These are phyloP conservation scores for Trachythela sp. DNA, from an alignment of 64 coral and sea anemone genomes.

Conservation along the genomic window DNA sequence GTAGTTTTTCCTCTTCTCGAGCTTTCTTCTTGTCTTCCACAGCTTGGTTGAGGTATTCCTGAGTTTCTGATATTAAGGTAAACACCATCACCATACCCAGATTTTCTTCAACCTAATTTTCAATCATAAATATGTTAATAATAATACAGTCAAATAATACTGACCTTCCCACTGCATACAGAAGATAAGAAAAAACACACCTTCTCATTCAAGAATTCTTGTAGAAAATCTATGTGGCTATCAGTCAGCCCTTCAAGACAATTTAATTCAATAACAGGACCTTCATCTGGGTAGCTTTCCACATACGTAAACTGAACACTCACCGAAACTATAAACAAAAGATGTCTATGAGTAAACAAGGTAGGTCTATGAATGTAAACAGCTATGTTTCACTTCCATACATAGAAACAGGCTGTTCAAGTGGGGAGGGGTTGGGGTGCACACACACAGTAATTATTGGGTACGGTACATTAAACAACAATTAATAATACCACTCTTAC, in stretches of 20 bases:
- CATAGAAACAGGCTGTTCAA: background rate
- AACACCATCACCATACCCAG: slow-evolving; percentile 98
- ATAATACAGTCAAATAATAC: no score
- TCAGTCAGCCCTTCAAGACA: slow-evolving; percentile 63
- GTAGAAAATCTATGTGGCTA: slow-evolving; percentile 43
- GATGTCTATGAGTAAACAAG: background rate
- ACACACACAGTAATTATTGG: no score
- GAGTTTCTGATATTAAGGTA: slow-evolving; percentile 83
- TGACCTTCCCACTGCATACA: background rate
- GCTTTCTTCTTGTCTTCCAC: slow-evolving; percentile 53
- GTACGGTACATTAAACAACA: no score
- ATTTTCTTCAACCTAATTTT: slow-evolving; percentile 75
- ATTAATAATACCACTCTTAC: background rate
- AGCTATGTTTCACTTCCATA: background rate
- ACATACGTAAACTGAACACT: slow-evolving; percentile 88
- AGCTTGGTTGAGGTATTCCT: slow-evolving; percentile 88
- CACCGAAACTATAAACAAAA: slow-evolving; percentile 40
- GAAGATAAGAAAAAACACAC: slow-evolving; percentile 21
- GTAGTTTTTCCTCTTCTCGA: slow-evolving; percentile 68
- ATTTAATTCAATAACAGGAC: slow-evolving; percentile 65
- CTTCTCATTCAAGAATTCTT: slow-evolving; percentile 58
- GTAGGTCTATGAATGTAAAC: background rate
- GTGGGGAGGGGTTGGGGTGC: no score
- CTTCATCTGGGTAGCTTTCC: slow-evolving; percentile 77
- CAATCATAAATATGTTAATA: background rate